These are phyloP conservation scores for Drusus annulatus DNA, from an alignment of 1,140 invertebrate species.

Conservation along the genomic window DNA sequence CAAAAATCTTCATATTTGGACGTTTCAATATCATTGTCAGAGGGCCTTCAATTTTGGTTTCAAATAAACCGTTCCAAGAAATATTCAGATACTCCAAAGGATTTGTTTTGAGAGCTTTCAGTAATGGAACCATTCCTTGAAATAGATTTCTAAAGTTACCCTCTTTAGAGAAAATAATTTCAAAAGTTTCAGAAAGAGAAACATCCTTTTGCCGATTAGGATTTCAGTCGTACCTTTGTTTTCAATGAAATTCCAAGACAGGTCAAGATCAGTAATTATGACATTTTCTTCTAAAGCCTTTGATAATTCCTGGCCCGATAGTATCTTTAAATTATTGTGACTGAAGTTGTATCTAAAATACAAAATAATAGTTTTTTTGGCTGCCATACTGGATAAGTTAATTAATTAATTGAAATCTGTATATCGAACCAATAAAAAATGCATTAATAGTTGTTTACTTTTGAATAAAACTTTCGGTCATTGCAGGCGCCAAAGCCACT, in stretches of 20 bases:
- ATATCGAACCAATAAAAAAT: no score
- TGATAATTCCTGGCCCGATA: constrained; percentile 54
- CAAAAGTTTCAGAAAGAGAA: background rate
- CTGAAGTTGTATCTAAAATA: constrained; percentile 51
- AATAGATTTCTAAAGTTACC: background rate
- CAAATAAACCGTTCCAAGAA: constrained; percentile 65
- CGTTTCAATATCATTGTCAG: constrained; percentile 49
- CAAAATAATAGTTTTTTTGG: no score
- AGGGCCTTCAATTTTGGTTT: constrained; percentile 19
- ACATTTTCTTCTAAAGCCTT: constrained; percentile 61
- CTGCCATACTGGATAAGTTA: no score
- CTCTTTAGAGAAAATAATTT: no score
- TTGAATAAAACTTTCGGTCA: constrained; percentile 56
- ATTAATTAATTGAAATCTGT: no score
- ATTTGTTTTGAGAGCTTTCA: constrained; percentile 61
- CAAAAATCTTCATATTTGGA: constrained; percentile 56
- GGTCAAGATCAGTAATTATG: constrained; percentile 63
- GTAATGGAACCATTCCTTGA: constrained; percentile 46
- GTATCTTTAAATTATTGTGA: constrained; percentile 61
- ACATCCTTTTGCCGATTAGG: background rate
- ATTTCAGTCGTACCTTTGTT: constrained; percentile 9
- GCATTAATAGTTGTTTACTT: background rate
- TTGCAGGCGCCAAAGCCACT: constrained; percentile 56
- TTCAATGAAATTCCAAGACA: constrained; percentile 69
- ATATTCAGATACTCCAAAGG: constrained; percentile 62